Conservation (phyloP, 2,888 invertebrate species). For the Sesia apiformis region DNA sequence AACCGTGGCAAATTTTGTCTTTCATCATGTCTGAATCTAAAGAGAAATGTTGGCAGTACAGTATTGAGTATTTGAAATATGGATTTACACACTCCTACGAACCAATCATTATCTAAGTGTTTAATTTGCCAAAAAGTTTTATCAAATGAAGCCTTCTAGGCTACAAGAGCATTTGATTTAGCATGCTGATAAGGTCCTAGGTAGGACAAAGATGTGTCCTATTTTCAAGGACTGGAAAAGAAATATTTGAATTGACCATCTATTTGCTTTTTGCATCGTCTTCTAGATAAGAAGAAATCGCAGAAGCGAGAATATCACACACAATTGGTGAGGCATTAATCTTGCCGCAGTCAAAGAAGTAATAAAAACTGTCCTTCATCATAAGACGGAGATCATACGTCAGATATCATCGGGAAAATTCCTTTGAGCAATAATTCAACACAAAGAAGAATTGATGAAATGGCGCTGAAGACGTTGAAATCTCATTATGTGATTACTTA, state of each 20-base stretch:
- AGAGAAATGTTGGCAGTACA: not conserved
- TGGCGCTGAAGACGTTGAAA: not conserved
- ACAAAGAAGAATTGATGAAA: not conserved
- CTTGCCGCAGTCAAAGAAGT: not conserved
- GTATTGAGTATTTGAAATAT: not conserved
- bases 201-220: not conserved
- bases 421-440: not conserved
- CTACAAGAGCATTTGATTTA: not conserved
- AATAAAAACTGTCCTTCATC: not conserved
- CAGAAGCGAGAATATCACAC: too few relatives aligned
- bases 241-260: not conserved
- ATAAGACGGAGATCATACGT: not conserved
- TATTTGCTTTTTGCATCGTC: not conserved
- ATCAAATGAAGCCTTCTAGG: too few relatives aligned
- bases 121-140: not conserved
- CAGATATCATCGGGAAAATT: not conserved
- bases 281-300: not conserved
- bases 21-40: not conserved
- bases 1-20: too few relatives aligned
- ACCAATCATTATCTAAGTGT: too few relatives aligned
- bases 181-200: not conserved
- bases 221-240: not conserved
- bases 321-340: not conserved
- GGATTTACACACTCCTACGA: not conserved
- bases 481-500: not conserved